A percentile compares a stretch with the other conserved stretches of the same genome.
These are phyloP conservation scores for Blera fallax DNA, from an alignment of 2,888 invertebrate genomes.

Conservation along the genomic window DNA sequence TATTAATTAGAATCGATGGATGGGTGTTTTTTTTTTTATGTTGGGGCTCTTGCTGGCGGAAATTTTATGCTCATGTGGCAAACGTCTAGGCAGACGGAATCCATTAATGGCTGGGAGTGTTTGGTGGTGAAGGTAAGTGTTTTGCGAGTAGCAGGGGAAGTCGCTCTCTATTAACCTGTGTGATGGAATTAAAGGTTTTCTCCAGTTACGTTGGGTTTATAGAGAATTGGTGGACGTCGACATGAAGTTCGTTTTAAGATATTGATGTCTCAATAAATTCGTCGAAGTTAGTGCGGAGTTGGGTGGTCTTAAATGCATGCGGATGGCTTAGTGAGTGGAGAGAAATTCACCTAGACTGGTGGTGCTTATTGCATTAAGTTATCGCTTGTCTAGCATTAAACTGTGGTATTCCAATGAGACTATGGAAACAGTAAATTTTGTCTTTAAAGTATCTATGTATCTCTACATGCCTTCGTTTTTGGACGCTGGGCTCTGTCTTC, in stretches of 20 bases:
- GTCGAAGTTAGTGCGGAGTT: background rate
- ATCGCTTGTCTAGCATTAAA: background rate
- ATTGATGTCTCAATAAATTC: slow-evolving; percentile 68
- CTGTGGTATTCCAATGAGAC: too few relatives aligned
- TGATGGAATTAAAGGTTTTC: slow-evolving; percentile 50
- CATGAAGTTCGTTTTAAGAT: slow-evolving; percentile 58
- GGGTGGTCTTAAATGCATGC: slow-evolving; percentile 11
- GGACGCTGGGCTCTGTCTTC: too few relatives aligned
- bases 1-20: slow-evolving; percentile 63
- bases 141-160: background rate
- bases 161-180: slow-evolving; percentile 25
- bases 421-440: too few relatives aligned
- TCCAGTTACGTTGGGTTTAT: slow-evolving; percentile 38
- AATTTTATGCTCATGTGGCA: slow-evolving; percentile 36
- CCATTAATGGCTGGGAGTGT: slow-evolving; percentile 40
- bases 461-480: too few relatives aligned
- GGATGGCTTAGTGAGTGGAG: background rate
- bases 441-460: too few relatives aligned
- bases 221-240: slow-evolving; percentile 12
- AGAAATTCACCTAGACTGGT: background rate
- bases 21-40: slow-evolving; percentile 1
- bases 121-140: slow-evolving; percentile 39
- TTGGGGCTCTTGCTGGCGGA: background rate
- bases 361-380: background rate
- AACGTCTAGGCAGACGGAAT: slow-evolving; percentile 32